A percentile compares a stretch with the other conserved stretches of the same genome.
Evolutionary conservation across 1,140 invertebrate genomes (phyloP).

Genomic region (Pogonognathellus flavescens): DNA sequence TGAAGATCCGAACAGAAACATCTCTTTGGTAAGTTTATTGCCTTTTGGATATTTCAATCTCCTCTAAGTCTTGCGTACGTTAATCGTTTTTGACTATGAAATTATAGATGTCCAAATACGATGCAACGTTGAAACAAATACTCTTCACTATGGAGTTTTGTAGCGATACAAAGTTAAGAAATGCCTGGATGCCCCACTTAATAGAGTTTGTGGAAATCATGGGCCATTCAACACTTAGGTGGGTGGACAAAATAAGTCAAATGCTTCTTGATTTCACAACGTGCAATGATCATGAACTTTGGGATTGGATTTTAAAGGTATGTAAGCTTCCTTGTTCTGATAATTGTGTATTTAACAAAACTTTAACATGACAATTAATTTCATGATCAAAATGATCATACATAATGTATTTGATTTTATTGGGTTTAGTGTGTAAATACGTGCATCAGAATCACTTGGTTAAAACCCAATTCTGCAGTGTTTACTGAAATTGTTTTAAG

Average conservation of each 20-base stretch:
- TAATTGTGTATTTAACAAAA: background rate
- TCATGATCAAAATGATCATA: too few relatives aligned
- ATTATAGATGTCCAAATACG: constrained; percentile 61
- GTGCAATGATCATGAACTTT: constrained; percentile 49
- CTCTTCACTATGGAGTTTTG: constrained; percentile 55
- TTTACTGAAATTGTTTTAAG: constrained; percentile 60
- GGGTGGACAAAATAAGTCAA: constrained; percentile 53
- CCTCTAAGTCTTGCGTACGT: background rate
- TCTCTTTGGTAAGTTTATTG: background rate
- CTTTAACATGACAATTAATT: too few relatives aligned
- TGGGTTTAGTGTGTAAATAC: constrained; percentile 34
- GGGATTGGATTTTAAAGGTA: constrained; percentile 59
- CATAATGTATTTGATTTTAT: background rate
- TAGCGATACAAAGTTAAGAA: background rate
- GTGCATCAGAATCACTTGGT: constrained; percentile 59
- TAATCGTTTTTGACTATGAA: background rate
- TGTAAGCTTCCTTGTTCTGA: background rate
- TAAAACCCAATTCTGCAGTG: constrained; percentile 54
- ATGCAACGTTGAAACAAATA: constrained; percentile 56
- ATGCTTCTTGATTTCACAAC: constrained; percentile 44
- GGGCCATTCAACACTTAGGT: constrained; percentile 59
- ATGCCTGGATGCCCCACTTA: constrained; percentile 56
- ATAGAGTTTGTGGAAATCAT: constrained; percentile 42
- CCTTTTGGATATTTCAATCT: constrained; percentile 7
- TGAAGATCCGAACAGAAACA: constrained; percentile 63